A percentile compares a stretch with the other conserved stretches of the same genome.
phyloP scores from a whole-genome alignment of 2,113 vertebrate genomes.

The Pelvicachromis taeniatus region DNA sequence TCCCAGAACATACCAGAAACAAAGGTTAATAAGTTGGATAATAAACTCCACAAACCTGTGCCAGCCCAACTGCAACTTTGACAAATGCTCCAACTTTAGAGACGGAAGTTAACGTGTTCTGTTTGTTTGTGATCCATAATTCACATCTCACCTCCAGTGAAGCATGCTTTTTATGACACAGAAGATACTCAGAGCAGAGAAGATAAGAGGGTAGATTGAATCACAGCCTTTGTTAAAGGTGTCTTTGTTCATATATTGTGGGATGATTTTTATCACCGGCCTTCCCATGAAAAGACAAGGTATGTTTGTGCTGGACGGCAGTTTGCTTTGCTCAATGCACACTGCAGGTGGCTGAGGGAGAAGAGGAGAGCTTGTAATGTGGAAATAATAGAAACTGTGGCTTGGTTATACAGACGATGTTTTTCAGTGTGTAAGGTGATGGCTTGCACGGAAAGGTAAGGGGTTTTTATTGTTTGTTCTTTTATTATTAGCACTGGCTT shows the following conservation, averaged over 20 bases:
- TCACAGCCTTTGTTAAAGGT: constrained; percentile 61
- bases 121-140: constrained; percentile 16
- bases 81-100: constrained; percentile 4
- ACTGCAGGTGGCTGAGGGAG: constrained; percentile 44
- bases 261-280: constrained; percentile 61
- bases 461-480: background rate
- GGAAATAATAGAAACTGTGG: constrained; percentile 15
- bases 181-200: constrained; percentile 9
- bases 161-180: constrained; percentile 23
- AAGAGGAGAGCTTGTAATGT: background rate
- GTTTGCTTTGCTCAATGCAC: constrained; percentile 32
- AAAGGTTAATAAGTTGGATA: background rate
- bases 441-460: constrained; percentile 46
- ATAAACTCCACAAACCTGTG: background rate
- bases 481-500: background rate
- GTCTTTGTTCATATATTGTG: constrained; percentile 60
- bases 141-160: constrained; percentile 9
- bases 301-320: constrained; percentile 52
- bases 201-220: constrained; percentile 58
- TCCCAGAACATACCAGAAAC: background rate
- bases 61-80: background rate
- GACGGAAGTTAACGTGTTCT: constrained; percentile 11
- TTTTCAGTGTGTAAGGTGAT: background rate
- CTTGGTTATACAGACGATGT: background rate
- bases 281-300: constrained; percentile 60